A percentile compares a stretch with the other conserved stretches of the same genome.
Evolutionary conservation across 2,797 vertebrate species (phyloP).

Genomic region (Eupleurogrammus muticus): DNA sequence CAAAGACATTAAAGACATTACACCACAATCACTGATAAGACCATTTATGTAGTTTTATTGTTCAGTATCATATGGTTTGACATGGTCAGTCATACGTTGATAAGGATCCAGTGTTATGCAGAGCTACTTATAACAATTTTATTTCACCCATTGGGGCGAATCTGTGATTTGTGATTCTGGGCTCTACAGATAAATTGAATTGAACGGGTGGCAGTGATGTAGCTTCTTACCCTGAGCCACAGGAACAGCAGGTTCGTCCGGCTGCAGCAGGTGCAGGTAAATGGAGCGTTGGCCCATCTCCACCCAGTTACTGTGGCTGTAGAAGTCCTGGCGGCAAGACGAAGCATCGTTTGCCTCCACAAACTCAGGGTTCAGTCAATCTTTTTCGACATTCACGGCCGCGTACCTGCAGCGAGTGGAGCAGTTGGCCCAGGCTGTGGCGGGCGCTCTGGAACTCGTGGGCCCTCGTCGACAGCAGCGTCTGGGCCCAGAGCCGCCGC

Average conservation of each 20-base stretch:
- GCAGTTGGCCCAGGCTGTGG: constrained; percentile 83
- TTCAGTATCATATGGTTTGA: too few relatives aligned
- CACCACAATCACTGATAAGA: too few relatives aligned
- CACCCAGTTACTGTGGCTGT: constrained; percentile 94
- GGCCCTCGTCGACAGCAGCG: constrained; percentile 76
- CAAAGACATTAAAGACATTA: too few relatives aligned
- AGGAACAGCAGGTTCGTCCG: constrained; percentile 80
- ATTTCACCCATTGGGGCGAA: too few relatives aligned
- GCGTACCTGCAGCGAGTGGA: constrained; percentile 89
- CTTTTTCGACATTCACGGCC: too few relatives aligned
- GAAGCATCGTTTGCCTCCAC: not conserved
- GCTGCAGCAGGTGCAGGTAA: constrained; percentile 86
- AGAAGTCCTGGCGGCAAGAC: constrained; percentile 87
- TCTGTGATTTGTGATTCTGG: too few relatives aligned
- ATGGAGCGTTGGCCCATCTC: constrained; percentile 85
- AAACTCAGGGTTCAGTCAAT: not conserved
- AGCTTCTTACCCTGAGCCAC: constrained; percentile 83
- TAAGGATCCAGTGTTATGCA: too few relatives aligned
- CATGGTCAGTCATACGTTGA: too few relatives aligned
- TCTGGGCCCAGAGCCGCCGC: constrained; percentile 79
- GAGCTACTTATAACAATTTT: too few relatives aligned
- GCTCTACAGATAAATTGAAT: too few relatives aligned
- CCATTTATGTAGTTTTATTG: too few relatives aligned
- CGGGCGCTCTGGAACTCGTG: constrained; percentile 85
- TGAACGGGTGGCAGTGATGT: too few relatives aligned